Percentiles rank a stretch among this genome's conserved stretches.
Evolutionary conservation across 2,797 vertebrate genomes (phyloP).

Genomic region (Leontocebus nigricollis): DNA sequence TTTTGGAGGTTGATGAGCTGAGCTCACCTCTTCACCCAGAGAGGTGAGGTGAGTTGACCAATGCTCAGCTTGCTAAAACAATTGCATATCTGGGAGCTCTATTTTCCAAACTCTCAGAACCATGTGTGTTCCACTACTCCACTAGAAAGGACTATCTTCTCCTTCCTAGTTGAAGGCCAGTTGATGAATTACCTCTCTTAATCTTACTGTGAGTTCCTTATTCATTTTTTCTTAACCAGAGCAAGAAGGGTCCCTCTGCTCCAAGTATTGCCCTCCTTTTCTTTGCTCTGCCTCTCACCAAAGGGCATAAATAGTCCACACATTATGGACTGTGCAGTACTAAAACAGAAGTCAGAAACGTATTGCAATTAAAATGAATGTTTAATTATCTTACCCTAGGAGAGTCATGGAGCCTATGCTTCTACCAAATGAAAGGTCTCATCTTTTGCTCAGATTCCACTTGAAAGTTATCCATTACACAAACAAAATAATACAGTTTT

Average conservation of each 20-base stretch:
- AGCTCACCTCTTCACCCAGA: not conserved
- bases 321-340: fast-evolving
- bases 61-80: not conserved
- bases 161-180: not conserved
- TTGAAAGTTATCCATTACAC: not conserved
- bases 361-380: not conserved
- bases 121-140: not conserved
- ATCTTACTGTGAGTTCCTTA: not conserved
- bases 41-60: not conserved
- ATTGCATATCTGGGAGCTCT: not conserved
- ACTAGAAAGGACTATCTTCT: not conserved
- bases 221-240: not conserved
- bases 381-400: not conserved
- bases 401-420: not conserved
- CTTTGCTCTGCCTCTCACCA: not conserved
- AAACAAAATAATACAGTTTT: not conserved
- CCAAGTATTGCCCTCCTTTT: not conserved
- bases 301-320: not conserved
- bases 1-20: not conserved
- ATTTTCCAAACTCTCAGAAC: not conserved
- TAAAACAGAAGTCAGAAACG: not conserved
- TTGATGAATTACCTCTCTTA: not conserved
- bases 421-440: not conserved
- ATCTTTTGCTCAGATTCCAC: not conserved
- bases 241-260: not conserved